These are phyloP conservation scores for Platycheirus albimanus DNA, from an alignment of 2,888 invertebrate genomes.

Conservation along the genomic window DNA sequence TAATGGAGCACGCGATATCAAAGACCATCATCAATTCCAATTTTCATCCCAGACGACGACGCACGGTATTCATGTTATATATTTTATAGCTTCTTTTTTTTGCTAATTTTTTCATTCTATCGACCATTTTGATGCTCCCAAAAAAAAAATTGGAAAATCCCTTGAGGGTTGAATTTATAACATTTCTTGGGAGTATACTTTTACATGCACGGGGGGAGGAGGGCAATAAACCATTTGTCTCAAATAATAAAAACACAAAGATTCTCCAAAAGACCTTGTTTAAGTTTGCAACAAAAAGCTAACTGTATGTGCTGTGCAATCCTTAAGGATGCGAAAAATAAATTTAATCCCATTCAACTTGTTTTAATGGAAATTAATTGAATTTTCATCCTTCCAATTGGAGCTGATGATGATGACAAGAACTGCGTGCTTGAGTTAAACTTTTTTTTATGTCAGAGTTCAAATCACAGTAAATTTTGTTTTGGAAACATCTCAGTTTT, in stretches of 20 bases:
- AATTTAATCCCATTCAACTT: conserved; percentile 79
- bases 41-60: conserved; percentile 64
- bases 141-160: not conserved
- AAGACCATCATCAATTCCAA: conserved; percentile 72
- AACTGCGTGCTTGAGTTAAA: conserved; percentile 47
- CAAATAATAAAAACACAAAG: conserved; percentile 28
- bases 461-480: not conserved
- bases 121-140: conserved; percentile 34
- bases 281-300: not conserved
- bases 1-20: conserved; percentile 25
- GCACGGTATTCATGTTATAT: conserved; percentile 21
- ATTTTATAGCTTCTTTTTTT: not conserved
- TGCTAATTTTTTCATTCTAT: too few species aligned
- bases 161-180: conserved; percentile 51
- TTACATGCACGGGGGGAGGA: conserved; percentile 18
- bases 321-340: conserved; percentile 72
- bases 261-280: conserved; percentile 1
- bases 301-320: too few species aligned
- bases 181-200: conserved; percentile 4
- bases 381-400: conserved; percentile 70
- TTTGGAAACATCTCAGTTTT: not conserved
- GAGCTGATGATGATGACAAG: conserved; percentile 9
- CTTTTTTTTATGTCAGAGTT: not conserved
- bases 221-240: conserved; percentile 71
- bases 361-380: conserved; percentile 79